Percentiles rank a stretch among this genome's conserved stretches.
These are phyloP conservation scores for Stenotaenia linearis DNA, from an alignment of 2,888 invertebrate genomes.

Conservation along the genomic window DNA sequence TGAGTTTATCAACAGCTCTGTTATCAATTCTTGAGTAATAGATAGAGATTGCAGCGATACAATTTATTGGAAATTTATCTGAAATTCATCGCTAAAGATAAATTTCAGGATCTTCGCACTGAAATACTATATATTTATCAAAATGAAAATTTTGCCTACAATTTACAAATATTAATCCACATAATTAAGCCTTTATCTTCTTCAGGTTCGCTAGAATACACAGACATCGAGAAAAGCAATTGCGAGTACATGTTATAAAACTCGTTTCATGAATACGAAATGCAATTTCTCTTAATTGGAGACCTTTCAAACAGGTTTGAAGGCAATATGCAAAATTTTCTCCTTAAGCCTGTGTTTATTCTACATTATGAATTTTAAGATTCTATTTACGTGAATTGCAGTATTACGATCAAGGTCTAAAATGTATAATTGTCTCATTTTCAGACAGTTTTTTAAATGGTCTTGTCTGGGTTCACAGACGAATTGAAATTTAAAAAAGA, in stretches of 20 bases:
- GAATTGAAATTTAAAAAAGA: not conserved
- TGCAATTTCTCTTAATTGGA: constrained; percentile 10
- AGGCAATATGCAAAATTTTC: not conserved
- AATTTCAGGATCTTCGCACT: not conserved
- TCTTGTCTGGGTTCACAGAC: not conserved
- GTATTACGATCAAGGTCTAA: not conserved
- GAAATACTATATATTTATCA: not conserved
- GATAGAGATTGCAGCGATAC: not conserved
- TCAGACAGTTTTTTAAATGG: not conserved
- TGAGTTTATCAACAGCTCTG: no score
- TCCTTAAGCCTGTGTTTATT: not conserved
- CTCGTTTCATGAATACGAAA: constrained; percentile 6
- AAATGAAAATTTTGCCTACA: no score
- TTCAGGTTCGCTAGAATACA: not conserved
- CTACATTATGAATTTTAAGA: not conserved
- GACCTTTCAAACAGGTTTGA: constrained; percentile 13
- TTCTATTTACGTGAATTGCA: not conserved
- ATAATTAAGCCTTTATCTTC: not conserved
- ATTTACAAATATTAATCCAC: no score
- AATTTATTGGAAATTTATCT: not conserved
- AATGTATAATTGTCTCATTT: not conserved
- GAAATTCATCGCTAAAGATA: no score
- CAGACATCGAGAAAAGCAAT: not conserved
- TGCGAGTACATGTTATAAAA: not conserved
- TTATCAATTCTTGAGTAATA: not conserved